Base-by-base conservation (phyloP, 2,888 invertebrate genomes). In the Macrophya alboannulata region DNA sequence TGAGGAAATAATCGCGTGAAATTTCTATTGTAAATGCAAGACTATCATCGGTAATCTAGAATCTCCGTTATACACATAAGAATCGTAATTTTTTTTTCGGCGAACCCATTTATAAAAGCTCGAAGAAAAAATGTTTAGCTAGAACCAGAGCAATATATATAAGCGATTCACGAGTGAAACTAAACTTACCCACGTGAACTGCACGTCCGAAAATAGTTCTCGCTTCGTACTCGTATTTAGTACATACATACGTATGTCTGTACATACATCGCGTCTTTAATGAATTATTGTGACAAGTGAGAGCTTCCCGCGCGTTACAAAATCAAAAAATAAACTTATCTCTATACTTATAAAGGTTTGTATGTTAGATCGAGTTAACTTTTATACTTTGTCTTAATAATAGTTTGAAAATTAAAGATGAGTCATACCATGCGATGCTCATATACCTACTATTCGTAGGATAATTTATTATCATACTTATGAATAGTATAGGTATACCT, bases 311-410 rank as follows among this genome's bases (percentile, higher is more conserved):
- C 15, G 68, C 37, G 37, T 68, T 37, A 68, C 6, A 37, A 68
- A 68, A 68, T 68, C 68, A 68, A 68, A 68, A 68, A 37, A 68
- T 68, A 37, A 68, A 37, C 68, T 10, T 68, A 68, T 55, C 55
- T 55, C 55, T 68, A 31, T 31, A 31, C 31, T 31, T 31, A 31
- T 31, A 31, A 2, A 37, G 68, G 68, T 68, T 37, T 37, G 68
- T 37, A 37, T 68, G 37, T 17, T 68, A 37, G 37, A 17, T 37
- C 17, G 15, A 37, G 31, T 68, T 37, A 68, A 68, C 37, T 68
- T 68, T 68, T 68, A 68, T 68, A 68, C 68, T 68, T 68, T 68
- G 68, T 37, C 68, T 68, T 68, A 68, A 31, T 37, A 10, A 68
- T 68, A 68, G 37, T 37, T 68, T 68, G 25, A 17, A 17, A 37